Base-by-base conservation (phyloP, 2,888 invertebrate species). In the Hypomecis atomaria region DNA sequence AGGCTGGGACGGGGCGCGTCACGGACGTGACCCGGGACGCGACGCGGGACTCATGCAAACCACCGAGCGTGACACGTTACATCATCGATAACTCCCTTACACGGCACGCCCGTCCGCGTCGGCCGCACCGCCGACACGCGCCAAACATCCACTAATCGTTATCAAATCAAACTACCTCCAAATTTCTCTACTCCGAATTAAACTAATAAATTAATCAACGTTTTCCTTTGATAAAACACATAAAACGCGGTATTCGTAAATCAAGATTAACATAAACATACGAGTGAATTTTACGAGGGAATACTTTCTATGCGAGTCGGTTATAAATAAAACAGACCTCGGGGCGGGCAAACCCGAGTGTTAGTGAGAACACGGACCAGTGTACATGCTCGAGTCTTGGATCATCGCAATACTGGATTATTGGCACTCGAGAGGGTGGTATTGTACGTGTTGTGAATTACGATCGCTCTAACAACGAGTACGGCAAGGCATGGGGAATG, bases 1-100 rank as follows among this genome's bases (percentile, higher is more conserved):
- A 52, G 37, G 9, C 50, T 38, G 13, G 55, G 13, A 36, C 55
- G 13, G 36, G 37, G 50, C 59, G 57, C 23, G 37, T 13, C 40
- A 38, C 48, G 53, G 54, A n/a, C 62, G 62, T 47, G 62, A 43
- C 62, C 54, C 61, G 69, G 50, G 67, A 71, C 75, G 61, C 50
- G 63, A 76, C 78, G 75, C 75, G 66, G 73, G 70, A 71, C 74
- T 75, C 84, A 82, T 82, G 84, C 84, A 79, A 76, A 75, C 71
- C 70, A 73, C 67, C 73, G 73, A 71, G 77, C 73, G 49, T 72
- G 72, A 72, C 70, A 71, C 60, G 59, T 64, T 56, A 57, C 62
- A 37, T 42, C 47, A 36, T 33, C 34, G 38, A 45, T 50, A 43
- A 34, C 38, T 37, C 10, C 23, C 43, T 55, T 33, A 44, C 43